Evolutionary conservation across 1,140 invertebrate genomes (phyloP), one percentile per base, ranked within the genome.

Genomic region (Ceratosolen solmsi): DNA sequence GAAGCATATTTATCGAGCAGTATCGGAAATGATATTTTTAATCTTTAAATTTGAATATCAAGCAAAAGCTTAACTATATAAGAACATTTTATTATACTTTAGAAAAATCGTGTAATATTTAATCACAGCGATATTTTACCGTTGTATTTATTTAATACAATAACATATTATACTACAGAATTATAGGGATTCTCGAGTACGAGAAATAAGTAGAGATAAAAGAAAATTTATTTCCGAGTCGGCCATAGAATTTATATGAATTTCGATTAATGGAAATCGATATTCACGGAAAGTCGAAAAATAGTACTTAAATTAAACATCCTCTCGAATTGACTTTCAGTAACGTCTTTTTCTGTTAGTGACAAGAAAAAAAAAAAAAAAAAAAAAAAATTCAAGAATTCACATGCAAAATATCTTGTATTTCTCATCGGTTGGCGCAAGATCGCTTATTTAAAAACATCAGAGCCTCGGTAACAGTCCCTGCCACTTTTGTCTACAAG

Each of bases 361-460:
- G 2, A 7, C 41, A 13, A 13, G 5, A 13, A 46, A 46, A 5
- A 13, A 13, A 46, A 13, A 13, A 13, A 13, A 13, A 46, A 46
- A 7, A 13, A 46, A 15, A 36, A 49, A 72, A 58, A 72, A 38
- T 27, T 49, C 33, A 63, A 25, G 33, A 27, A n/a, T 72, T n/a
- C 33, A 58, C 54, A 38, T 7, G 54, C n/a, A 51, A 79, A 71
- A 17, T 38, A 33, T n/a, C 38, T 49, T 56, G 56, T 20, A 54
- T 65, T 74, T 60, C 20, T 56, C 41, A n/a, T 15, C 8, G 71
- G 58, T 25, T 36, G 15, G n/a, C 2, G 58, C 7, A 80, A 46
- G 41, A 68, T 60, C 79, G 60, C 68, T 81, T 56, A 70, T 75
- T 81, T 81, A 75, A 81, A 70, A 81, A 75, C 46, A 81, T 68